Percentiles rank a stretch among this genome's conserved stretches.
Evolutionary conservation across 2,888 invertebrate species (phyloP).

Genomic region (Mesorhabditis sp.): DNA sequence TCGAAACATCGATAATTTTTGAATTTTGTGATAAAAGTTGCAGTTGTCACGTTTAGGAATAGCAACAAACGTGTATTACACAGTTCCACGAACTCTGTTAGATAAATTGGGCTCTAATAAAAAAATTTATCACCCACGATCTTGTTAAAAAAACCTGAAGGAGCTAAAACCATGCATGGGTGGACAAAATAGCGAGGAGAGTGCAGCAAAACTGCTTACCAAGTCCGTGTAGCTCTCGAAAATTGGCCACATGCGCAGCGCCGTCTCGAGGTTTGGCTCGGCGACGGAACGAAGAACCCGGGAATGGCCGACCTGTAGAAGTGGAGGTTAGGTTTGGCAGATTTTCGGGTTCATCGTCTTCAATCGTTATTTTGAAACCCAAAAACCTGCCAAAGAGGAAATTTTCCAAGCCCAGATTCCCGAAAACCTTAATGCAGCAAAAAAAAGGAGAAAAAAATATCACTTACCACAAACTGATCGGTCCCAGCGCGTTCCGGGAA

Average conservation of each 20-base stretch:
- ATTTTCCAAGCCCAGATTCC: not conserved
- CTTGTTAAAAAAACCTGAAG: not conserved
- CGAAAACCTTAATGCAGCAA: not conserved
- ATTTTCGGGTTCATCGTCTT: not conserved
- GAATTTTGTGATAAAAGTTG: too few species aligned
- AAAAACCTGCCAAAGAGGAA: not conserved
- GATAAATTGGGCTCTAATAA: not conserved
- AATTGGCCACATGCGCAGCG: slow-evolving; percentile 44
- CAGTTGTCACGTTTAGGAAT: too few species aligned
- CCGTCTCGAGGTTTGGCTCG: slow-evolving; percentile 16
- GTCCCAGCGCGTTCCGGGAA: slow-evolving; percentile 1
- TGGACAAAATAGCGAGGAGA: too few species aligned
- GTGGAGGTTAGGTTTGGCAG: too few species aligned
- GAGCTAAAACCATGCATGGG: too few species aligned
- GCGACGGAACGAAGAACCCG: slow-evolving; percentile 1
- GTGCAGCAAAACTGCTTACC: slow-evolving; percentile 18
- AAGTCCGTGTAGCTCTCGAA: slow-evolving; percentile 52
- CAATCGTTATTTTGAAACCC: not conserved
- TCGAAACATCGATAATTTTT: too few species aligned
- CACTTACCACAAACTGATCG: not conserved
- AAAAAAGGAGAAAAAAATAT: not conserved
- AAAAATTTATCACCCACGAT: not conserved
- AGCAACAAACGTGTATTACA: too few species aligned
- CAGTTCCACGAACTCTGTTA: not conserved
- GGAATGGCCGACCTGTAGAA: not conserved